Conservation (phyloP, 2,113 vertebrate genomes). For the Plecturocebus donacophilus region DNA sequence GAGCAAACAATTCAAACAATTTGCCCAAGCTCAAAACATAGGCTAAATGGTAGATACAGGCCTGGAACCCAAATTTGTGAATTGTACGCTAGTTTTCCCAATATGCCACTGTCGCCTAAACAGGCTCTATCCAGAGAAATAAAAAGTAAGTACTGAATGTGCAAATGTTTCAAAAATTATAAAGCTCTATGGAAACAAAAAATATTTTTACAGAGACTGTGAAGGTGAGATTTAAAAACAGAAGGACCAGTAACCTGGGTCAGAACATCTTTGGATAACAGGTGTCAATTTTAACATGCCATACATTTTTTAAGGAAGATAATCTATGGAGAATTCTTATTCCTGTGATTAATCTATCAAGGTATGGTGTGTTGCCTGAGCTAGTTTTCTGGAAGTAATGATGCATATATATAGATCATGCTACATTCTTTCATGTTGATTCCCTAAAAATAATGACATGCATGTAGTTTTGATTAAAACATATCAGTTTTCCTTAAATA, state of each 20-base stretch:
- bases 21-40: background rate
- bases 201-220: background rate
- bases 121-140: background rate
- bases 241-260: background rate
- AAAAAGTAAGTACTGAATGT: background rate
- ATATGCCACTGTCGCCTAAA: background rate
- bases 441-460: background rate
- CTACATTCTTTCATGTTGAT: background rate
- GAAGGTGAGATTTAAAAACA: background rate
- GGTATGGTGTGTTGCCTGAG: background rate
- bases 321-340: background rate
- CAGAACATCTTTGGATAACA: background rate
- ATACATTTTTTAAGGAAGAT: background rate
- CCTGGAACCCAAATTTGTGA: background rate
- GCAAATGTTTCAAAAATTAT: background rate
- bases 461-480: background rate
- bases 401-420: background rate
- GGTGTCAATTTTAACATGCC: background rate
- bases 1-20: background rate
- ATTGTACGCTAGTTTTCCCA: background rate
- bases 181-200: background rate
- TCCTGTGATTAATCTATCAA: background rate
- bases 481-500: background rate
- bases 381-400: background rate
- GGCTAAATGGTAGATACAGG: background rate